Conservation (phyloP, 1,140 invertebrate species). For the Temnothorax longispinosus region DNA sequence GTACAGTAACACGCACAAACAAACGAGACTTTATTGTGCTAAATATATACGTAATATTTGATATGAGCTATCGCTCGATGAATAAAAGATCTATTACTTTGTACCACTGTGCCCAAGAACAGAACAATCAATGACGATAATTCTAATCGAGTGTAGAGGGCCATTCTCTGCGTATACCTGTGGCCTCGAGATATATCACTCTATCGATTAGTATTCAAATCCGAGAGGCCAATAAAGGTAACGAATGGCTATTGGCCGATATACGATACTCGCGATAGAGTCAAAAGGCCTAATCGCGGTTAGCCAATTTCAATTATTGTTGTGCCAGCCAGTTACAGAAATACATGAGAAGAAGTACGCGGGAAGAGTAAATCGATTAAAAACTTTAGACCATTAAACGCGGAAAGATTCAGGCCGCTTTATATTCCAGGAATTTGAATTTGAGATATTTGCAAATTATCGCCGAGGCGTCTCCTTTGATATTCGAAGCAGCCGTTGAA, state of each 20-base stretch:
- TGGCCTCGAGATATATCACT: constrained; percentile 45
- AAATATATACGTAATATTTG: neutral
- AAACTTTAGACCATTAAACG: neutral
- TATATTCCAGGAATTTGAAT: neutral
- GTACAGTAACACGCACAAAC: neutral
- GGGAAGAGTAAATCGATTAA: neutral
- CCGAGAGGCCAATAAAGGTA: constrained; percentile 35
- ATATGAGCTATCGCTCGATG: neutral
- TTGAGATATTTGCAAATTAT: constrained; percentile 8
- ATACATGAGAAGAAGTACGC: neutral
- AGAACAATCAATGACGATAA: constrained; percentile 48
- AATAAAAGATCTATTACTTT: constrained; percentile 17
- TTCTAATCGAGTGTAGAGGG: constrained; percentile 18
- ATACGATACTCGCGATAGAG: constrained; percentile 26
- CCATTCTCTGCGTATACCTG: neutral
- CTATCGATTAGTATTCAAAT: constrained; percentile 43
- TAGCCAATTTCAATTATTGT: constrained; percentile 30
- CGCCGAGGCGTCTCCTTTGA: neutral
- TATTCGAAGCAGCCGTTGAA: neutral
- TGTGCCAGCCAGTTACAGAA: neutral
- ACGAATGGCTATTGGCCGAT: constrained; percentile 39
- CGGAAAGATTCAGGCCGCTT: neutral
- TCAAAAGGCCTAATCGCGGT: constrained; percentile 15
- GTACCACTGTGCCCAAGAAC: neutral
- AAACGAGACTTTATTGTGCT: neutral